phyloP scores from a whole-genome alignment of 2,888 invertebrate species.

The Amphipoea lucens region DNA sequence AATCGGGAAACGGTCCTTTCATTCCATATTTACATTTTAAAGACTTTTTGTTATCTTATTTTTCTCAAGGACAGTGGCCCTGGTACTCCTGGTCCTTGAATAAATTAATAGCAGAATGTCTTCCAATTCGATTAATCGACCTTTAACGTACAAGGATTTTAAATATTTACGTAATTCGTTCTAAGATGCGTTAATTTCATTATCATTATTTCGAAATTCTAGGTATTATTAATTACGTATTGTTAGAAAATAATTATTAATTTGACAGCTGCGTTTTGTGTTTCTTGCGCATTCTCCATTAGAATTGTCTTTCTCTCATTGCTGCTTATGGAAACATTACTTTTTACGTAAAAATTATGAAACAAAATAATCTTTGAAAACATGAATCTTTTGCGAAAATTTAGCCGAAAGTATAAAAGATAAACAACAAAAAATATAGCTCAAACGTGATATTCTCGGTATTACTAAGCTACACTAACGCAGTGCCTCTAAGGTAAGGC shows the following conservation, averaged over 20 bases:
- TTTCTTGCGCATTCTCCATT: not conserved
- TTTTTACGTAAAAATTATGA: not conserved
- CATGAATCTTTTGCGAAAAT: conserved; percentile 1
- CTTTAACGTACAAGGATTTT: not conserved
- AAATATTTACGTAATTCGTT: conserved; percentile 15
- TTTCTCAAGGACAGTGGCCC: conserved; percentile 39
- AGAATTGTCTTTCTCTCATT: not conserved
- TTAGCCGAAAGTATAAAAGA: not conserved
- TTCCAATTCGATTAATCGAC: conserved; percentile 36
- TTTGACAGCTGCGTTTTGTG: not conserved
- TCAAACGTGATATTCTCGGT: conserved; percentile 28
- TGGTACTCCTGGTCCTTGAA: conserved; percentile 31
- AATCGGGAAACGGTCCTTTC: conserved; percentile 45
- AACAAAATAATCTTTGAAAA: not conserved
- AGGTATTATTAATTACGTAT: not conserved
- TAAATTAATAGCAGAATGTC: conserved; percentile 50
- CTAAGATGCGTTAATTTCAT: not conserved
- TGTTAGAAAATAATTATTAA: not conserved
- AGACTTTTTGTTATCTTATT: conserved; percentile 58
- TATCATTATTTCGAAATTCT: not conserved
- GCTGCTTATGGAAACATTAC: not conserved
- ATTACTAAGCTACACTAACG: conserved; percentile 11
- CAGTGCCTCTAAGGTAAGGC: conserved; percentile 24
- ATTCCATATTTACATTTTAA: conserved; percentile 60
- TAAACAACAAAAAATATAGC: conserved; percentile 45